Evolutionary conservation across 2,113 vertebrate species (phyloP), one percentile per base, ranked within the genome.

Genomic region (Eudorcas thomsonii): DNA sequence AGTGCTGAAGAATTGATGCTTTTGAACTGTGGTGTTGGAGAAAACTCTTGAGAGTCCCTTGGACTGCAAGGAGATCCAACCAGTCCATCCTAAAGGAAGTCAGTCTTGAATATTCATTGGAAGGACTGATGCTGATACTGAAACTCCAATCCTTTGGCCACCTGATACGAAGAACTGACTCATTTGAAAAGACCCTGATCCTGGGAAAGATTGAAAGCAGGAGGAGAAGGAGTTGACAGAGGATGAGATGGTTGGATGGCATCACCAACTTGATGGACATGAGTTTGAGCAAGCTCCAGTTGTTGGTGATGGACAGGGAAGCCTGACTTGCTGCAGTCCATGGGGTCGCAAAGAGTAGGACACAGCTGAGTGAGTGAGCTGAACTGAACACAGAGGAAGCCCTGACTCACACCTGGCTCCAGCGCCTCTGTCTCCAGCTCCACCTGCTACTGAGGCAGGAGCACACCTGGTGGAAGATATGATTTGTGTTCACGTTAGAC

Each of bases 281-380:
- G 62, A 17, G 33, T 67, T n/a, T 67, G 33, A 67, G 62, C 33
- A n/a, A 67, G 16, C 62, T n/a, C 16, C 7, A 9, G 33, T 7
- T n/a, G 7, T n/a, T 67, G 33, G 62, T 67, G 33, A n/a, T 67
- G 16, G 62, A n/a, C 62, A 67, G 62, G 62, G 62, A 67, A n/a
- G 33, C 33, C 62, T 67, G 62, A 9, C 33, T 10, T 19, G 62
- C 62, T n/a, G 33, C 16, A 67, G 33, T 67, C 33, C 33, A 19
- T 10, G 33, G 62, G 1, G 33, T 19, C 1, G 0, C 33, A n/a
- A 67, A 67, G 33, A 67, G 62, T n/a, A 0, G 2, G 16, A 67
- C 16, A 67, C 33, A 67, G 9, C 33, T n/a, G 62, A n/a, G 33
- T 19, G 62, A n/a, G 19, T 67, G 62, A 67, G 19, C 16, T 67